Conservation (phyloP, 2,113 vertebrate genomes). For the Pterophyllum scalare region DNA sequence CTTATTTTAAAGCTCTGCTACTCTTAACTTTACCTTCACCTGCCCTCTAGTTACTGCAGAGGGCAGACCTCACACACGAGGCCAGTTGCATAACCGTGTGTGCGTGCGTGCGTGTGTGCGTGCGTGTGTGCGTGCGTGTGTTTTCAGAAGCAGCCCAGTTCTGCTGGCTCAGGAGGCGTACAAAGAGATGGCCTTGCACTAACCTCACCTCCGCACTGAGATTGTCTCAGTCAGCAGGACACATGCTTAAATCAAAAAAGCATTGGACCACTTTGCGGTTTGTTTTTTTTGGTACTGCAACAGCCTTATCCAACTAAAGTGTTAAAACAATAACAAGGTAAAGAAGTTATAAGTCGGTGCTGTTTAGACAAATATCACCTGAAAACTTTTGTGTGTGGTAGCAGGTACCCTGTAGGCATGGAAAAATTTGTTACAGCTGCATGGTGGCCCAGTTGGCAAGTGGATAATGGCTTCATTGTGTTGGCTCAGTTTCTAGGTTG, state of each 20-base stretch:
- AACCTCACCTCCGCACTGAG: slow-evolving; percentile 68
- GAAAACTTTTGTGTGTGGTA: slow-evolving; percentile 22
- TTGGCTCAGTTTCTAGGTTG: slow-evolving; percentile 9
- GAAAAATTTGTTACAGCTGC: slow-evolving; percentile 37
- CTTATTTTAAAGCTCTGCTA: slow-evolving; percentile 5
- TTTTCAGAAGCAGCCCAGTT: slow-evolving; percentile 44
- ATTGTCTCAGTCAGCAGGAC: slow-evolving; percentile 56
- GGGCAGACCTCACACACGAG: slow-evolving; percentile 45
- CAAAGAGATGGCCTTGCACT: slow-evolving; percentile 70
- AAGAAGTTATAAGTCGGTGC: not conserved
- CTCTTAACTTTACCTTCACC: slow-evolving; percentile 41
- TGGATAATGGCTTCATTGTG: slow-evolving; percentile 54
- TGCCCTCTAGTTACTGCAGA: slow-evolving; percentile 52
- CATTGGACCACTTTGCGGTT: not conserved
- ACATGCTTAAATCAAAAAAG: slow-evolving; percentile 7
- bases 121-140: slow-evolving; percentile 17
- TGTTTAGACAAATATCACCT: not conserved
- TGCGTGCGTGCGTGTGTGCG: slow-evolving; percentile 28
- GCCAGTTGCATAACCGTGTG: slow-evolving; percentile 53
- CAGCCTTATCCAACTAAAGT: not conserved
- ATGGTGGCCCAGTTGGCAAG: slow-evolving; percentile 53
- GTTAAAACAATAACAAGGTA: not conserved
- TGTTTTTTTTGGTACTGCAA: not conserved
- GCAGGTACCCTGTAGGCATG: slow-evolving; percentile 43
- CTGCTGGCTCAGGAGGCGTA: slow-evolving; percentile 72